Evolutionary conservation across 1,140 invertebrate species (phyloP), one percentile per base, ranked within the genome.

Genomic region (Neodiprion virginianus): DNA sequence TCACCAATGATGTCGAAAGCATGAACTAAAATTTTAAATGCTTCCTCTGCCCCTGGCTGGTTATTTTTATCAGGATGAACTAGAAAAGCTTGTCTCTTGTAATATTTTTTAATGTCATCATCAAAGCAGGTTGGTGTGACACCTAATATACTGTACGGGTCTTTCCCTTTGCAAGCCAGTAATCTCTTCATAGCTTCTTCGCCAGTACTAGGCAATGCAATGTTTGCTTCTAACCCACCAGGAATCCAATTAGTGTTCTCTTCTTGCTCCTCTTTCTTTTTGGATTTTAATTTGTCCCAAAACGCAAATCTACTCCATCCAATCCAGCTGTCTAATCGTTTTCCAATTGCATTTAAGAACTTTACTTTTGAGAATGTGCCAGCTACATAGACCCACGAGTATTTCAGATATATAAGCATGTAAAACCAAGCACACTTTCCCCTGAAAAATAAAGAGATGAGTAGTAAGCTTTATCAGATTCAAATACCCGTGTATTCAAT

Each of bases 21-120:
- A 85, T 97, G 95, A 76, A 96, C 96, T 77, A 98, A 89, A 83
- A 98, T 97, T 89, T 98, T 98, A 86, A 98, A 98, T 47, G 96
- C 96, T 89, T 98, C 97, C 85, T 98, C 97, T 9, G 97, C 96
- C 69, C 97, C 96, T 10, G 95, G 94, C 85, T 97, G 95, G 83
- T 94, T 95, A 89, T 98, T 98, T 89, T 98, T 98, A 84, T 98
- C 96, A 0, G 97, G 97, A 91, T 98, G 97, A 67, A 98, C 96
- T 12, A 98, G 90, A 82, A 98, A 94, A 5, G 96, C 96, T 88
- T 98, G 97, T 78, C 94, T 91, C 81, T 95, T 95, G 84, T 98
- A 98, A 90, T 98, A 97, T 81, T 95, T 95, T 82, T 96, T 96
- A 80, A 98, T 97, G 81, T 98, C 96, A 80, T 98, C 97, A 83